phyloP scores from a whole-genome alignment of 2,888 invertebrate species.

The Idaea straminata region DNA sequence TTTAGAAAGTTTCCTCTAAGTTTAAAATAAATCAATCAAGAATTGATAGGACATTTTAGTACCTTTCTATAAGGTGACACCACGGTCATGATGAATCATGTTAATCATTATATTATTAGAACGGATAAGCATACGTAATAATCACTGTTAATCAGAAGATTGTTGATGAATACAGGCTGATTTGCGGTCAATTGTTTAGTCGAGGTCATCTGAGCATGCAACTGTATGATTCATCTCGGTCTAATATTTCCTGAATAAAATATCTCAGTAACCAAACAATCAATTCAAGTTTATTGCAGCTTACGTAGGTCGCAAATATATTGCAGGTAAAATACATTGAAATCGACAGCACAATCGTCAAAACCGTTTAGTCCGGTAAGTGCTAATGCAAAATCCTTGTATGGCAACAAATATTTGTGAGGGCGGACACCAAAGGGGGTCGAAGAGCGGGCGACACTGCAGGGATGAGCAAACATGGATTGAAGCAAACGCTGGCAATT shows the following conservation, averaged over 20 bases:
- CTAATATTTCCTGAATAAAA: background rate
- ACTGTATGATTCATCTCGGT: slow-evolving; percentile 51
- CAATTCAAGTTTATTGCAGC: background rate
- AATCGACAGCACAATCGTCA: slow-evolving; percentile 44
- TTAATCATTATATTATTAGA: background rate
- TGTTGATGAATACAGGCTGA: slow-evolving; percentile 28
- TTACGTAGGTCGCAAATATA: slow-evolving; percentile 23
- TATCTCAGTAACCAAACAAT: background rate
- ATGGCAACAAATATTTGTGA: slow-evolving; percentile 57
- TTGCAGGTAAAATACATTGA: background rate
- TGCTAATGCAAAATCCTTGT: slow-evolving; percentile 70
- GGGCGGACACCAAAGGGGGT: slow-evolving; percentile 42
- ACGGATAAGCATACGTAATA: background rate
- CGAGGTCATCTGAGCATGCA: slow-evolving; percentile 50
- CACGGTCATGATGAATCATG: background rate
- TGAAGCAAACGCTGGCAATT: background rate
- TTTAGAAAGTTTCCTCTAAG: background rate
- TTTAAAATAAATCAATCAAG: background rate
- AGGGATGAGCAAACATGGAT: slow-evolving; percentile 24
- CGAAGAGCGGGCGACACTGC: slow-evolving; percentile 32
- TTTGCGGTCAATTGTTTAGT: slow-evolving; percentile 46
- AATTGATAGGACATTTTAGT: background rate
- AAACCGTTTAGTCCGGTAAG: slow-evolving; percentile 44
- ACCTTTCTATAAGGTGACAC: background rate
- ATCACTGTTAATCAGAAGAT: slow-evolving; percentile 6